A percentile compares a stretch with the other conserved stretches of the same genome.
Evolutionary conservation across 2,888 invertebrate genomes (phyloP).

Genomic region (Mantis religiosa): DNA sequence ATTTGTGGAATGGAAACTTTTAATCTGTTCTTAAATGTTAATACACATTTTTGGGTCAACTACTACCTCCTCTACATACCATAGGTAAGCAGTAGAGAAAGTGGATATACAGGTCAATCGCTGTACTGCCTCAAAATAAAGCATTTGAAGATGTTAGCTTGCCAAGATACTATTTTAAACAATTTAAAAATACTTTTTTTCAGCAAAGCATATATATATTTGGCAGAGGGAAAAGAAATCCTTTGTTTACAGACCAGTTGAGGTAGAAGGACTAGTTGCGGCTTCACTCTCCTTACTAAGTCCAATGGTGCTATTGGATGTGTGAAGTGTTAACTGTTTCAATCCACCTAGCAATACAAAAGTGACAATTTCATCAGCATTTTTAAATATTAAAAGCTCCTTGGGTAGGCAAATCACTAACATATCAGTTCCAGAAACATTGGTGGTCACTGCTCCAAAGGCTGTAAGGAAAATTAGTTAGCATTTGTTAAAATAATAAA

Average conservation of each 20-base stretch:
- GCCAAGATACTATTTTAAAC: background rate
- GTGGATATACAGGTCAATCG: no score
- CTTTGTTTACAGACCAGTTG: constrained; percentile 11
- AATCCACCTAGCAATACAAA: constrained; percentile 2
- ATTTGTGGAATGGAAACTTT: no score
- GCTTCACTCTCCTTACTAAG: constrained; percentile 8
- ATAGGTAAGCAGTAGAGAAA: no score
- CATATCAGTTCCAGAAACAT: background rate
- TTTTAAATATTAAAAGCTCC: background rate
- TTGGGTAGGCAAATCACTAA: background rate
- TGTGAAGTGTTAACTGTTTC: constrained; percentile 12
- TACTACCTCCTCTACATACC: no score
- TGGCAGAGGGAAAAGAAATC: background rate
- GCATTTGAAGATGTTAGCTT: background rate
- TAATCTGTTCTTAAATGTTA: no score
- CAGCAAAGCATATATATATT: background rate
- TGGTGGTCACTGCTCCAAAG: background rate
- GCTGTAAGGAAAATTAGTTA: background rate
- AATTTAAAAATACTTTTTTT: background rate
- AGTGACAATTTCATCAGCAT: background rate
- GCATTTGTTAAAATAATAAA: background rate
- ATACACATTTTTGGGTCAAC: no score
- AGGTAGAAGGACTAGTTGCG: background rate
- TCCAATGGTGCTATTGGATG: constrained; percentile 25
- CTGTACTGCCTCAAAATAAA: background rate